Percentiles rank a stretch among this genome's conserved stretches.
These are phyloP conservation scores for Heliangelus exortis DNA, from an alignment of 2,797 vertebrate genomes.

Conservation along the genomic window DNA sequence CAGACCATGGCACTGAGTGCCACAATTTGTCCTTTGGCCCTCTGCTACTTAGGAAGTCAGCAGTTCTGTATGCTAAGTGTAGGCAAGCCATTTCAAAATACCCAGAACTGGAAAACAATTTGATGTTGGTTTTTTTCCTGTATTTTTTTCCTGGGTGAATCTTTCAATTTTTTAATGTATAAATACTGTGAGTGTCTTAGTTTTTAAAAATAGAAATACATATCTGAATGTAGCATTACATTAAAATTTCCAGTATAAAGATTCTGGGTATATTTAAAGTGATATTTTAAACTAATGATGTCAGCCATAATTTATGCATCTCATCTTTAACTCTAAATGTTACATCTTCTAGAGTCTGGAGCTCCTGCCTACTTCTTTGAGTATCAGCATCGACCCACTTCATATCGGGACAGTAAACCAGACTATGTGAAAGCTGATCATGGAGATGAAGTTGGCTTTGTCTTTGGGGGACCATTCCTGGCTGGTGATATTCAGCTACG, in stretches of 20 bases:
- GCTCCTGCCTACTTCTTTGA: conserved; percentile 86
- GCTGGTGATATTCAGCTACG: conserved; percentile 49
- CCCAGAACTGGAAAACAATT: neutral
- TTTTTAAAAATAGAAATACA: neutral
- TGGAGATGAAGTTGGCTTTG: conserved; percentile 82
- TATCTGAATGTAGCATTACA: neutral
- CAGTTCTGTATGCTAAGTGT: neutral
- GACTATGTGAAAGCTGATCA: conserved; percentile 88
- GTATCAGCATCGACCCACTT: conserved; percentile 78
- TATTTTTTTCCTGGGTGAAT: neutral
- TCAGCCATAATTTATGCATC: neutral
- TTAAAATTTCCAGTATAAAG: neutral
- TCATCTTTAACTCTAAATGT: neutral
- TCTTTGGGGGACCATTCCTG: conserved; percentile 86
- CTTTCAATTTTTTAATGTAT: neutral
- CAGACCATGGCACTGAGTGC: too few relatives aligned
- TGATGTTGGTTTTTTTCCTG: neutral
- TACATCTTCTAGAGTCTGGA: conserved; percentile 73
- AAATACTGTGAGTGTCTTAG: neutral
- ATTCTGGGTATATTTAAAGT: neutral
- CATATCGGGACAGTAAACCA: conserved; percentile 73
- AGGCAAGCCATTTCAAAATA: neutral
- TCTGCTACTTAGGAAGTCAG: neutral
- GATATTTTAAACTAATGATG: neutral
- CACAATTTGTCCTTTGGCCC: neutral